Evolutionary conservation across 1,140 invertebrate species (phyloP), one percentile per base, ranked within the genome.

Genomic region (Philaenus spumarius): DNA sequence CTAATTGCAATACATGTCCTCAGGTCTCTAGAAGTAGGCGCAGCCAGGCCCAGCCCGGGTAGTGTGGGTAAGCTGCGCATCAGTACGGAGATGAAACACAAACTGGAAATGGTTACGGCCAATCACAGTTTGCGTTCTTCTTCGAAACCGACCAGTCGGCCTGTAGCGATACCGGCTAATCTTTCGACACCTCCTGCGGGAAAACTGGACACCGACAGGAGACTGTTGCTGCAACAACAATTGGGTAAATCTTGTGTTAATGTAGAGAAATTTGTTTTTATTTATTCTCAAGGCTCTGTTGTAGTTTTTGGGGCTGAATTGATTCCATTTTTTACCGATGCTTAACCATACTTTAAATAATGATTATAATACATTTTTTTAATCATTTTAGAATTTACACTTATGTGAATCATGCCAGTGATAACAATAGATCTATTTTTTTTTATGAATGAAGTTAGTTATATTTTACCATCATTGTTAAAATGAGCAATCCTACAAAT

Each of bases 51-150:
- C 12, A 83, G 85, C 1, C 88, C 89, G 0, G 90, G 89, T 2
- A 93, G 89, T 63, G 87, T 96, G 11, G 92, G 93, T 1, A 95
- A 95, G 72, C 69, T 96, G 4, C 89, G 93, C 68, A 80, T 96
- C 1, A 93, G 90, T 65, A 89, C 87, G 0, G 93, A 95, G 75
- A 95, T 96, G 92, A 80, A 90, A 24, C 87, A 91, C 64, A 83
- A 93, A 61, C 69, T 96, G 42, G 93, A 95, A 71, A 84, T 90
- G 67, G 89, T 95, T 0, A 95, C 90, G 0, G 85, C 87, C 0
- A 89, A 89, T 66, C 89, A 91, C 68, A 93, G 87, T 23, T 83
- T 91, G 0, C 73, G 89, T 39, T 89, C 87, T 2, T 82, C 83
- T 0, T 84, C 80, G 17, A 82, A 82, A 61, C 78, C 81, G 1